phyloP scores from a whole-genome alignment of 2,888 invertebrate species.

The Coleophora deauratella region DNA sequence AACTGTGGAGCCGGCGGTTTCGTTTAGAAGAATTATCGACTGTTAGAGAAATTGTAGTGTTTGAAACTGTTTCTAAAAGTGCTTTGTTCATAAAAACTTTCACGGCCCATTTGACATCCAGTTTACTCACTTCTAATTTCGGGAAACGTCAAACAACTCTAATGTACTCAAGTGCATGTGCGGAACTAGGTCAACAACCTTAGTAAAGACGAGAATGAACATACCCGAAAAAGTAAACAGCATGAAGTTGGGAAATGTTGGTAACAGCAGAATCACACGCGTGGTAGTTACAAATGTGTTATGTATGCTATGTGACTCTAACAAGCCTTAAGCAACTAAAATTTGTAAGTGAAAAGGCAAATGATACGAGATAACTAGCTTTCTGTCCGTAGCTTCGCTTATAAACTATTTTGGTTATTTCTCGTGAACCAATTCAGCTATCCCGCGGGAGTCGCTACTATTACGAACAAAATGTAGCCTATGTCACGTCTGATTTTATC shows the following conservation, averaged over 20 bases:
- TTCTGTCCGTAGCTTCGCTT: neutral
- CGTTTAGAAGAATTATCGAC: no score
- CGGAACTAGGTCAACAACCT: conserved; percentile 62
- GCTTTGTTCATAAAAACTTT: no score
- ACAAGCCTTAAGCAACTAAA: neutral
- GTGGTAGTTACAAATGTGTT: no score
- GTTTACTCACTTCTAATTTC: conserved; percentile 4
- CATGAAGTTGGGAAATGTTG: conserved; percentile 36
- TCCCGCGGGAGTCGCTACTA: no score
- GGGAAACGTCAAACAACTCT: conserved; percentile 6
- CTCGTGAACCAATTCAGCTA: no score
- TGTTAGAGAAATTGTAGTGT: neutral
- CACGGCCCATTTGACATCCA: no score
- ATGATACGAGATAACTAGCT: no score
- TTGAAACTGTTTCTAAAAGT: neutral
- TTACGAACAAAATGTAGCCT: no score
- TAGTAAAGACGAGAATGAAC: conserved; percentile 33
- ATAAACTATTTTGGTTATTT: no score
- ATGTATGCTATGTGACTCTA: no score
- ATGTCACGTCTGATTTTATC: no score
- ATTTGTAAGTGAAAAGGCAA: neutral
- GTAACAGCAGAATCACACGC: neutral
- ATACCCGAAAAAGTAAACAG: conserved; percentile 36
- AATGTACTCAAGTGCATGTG: conserved; percentile 25
- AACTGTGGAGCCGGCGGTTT: conserved; percentile 9